phyloP scores from a whole-genome alignment of 2,888 invertebrate genomes.

The Oscheius sp. region DNA sequence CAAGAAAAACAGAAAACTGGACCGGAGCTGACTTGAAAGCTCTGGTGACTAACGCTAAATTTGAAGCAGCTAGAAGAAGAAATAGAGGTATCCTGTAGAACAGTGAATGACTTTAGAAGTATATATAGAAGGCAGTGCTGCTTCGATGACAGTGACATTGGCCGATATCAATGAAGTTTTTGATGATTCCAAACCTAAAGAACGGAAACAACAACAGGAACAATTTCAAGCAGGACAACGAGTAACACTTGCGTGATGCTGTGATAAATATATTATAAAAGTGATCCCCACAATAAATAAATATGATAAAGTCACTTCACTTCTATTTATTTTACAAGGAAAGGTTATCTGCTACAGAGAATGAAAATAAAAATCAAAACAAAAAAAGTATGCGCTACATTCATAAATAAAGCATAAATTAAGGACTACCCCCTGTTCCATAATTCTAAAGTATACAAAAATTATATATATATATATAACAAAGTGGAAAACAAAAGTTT shows the following conservation, averaged over 20 bases:
- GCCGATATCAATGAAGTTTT: slow-evolving; percentile 24
- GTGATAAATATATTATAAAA: too few relatives aligned
- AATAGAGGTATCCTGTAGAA: slow-evolving; percentile 22
- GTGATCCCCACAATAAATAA: neutral
- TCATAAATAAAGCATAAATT: too few relatives aligned
- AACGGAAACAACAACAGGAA: neutral
- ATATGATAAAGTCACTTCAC: too few relatives aligned
- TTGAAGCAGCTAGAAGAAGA: slow-evolving; percentile 31
- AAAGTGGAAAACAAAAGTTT: too few relatives aligned
- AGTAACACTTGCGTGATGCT: slow-evolving; percentile 34
- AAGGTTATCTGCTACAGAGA: too few relatives aligned
- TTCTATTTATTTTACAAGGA: too few relatives aligned
- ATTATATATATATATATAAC: too few relatives aligned
- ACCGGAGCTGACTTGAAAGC: slow-evolving; percentile 62
- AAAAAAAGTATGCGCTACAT: too few relatives aligned
- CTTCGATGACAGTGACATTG: neutral
- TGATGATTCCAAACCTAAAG: slow-evolving; percentile 28
- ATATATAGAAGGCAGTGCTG: neutral
- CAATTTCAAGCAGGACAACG: slow-evolving; percentile 29
- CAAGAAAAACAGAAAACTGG: slow-evolving; percentile 55
- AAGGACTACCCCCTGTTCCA: too few relatives aligned
- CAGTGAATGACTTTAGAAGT: neutral
- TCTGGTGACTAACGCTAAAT: slow-evolving; percentile 61
- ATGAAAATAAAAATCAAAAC: too few relatives aligned
- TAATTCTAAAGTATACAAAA: too few relatives aligned